Evolutionary conservation across 2,888 invertebrate species (phyloP).

Genomic region (Lasioglossum calceatum): DNA sequence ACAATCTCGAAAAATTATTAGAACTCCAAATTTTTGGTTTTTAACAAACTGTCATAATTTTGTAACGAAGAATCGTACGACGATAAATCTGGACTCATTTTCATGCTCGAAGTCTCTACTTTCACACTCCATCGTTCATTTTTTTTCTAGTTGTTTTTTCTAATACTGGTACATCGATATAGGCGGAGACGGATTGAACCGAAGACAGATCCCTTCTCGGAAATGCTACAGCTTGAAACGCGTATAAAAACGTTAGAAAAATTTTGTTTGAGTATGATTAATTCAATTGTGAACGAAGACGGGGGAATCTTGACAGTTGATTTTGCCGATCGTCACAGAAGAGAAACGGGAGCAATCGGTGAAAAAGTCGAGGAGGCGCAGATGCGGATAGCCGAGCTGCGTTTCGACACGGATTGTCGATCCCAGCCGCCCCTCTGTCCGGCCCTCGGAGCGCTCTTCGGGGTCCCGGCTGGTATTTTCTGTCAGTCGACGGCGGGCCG

Average conservation of each 20-base stretch:
- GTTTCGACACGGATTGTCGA: conserved; percentile 74
- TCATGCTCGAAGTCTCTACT: not conserved
- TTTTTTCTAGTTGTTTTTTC: not conserved
- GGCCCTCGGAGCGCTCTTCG: conserved; percentile 66
- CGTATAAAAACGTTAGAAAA: not conserved
- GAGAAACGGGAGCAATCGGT: not conserved
- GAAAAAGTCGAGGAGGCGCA: conserved; percentile 48
- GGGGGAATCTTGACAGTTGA: not conserved
- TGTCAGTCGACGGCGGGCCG: conserved; percentile 82
- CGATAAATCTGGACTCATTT: not conserved
- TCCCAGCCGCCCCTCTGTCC: conserved; percentile 72
- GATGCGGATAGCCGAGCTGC: conserved; percentile 53
- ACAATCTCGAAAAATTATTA: not conserved
- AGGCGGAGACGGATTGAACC: not conserved
- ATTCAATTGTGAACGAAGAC: not conserved
- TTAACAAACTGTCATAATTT: not conserved
- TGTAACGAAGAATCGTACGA: not conserved
- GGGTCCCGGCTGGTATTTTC: conserved; percentile 77
- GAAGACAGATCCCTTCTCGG: not conserved
- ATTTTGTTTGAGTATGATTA: not conserved
- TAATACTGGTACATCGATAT: not conserved
- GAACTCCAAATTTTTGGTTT: no score
- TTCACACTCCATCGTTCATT: not conserved
- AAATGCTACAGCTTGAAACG: not conserved
- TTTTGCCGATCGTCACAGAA: not conserved